phyloP scores from a whole-genome alignment of 2,113 vertebrate genomes.

The Phainopepla nitens region DNA sequence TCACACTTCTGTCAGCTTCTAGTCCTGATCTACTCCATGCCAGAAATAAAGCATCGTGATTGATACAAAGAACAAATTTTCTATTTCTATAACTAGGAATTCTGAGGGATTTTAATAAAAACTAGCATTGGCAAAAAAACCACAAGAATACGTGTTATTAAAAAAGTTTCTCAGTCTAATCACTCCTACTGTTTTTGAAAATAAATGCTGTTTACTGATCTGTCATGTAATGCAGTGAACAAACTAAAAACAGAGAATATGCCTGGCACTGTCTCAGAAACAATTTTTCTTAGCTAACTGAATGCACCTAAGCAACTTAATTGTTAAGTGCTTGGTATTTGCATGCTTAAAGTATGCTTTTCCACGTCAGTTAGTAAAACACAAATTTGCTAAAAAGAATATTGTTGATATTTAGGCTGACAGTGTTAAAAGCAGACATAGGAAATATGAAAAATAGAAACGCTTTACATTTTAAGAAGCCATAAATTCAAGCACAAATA shows the following conservation, averaged over 20 bases:
- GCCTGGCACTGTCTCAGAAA: neutral
- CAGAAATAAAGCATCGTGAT: fast-evolving
- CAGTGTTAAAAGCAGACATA: neutral
- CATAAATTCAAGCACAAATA: neutral
- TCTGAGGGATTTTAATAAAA: neutral
- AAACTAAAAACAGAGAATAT: neutral
- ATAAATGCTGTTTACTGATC: neutral
- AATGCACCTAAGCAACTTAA: neutral
- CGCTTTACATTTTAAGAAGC: neutral
- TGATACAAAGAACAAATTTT: neutral
- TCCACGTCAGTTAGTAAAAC: neutral
- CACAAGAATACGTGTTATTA: neutral
- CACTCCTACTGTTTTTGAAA: neutral
- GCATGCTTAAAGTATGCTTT: neutral
- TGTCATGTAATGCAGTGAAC: neutral
- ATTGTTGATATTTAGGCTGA: neutral
- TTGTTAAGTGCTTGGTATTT: neutral
- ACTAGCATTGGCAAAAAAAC: neutral
- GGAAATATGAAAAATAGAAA: neutral
- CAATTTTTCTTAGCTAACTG: neutral
- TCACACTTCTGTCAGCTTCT: neutral
- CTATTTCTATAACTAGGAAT: neutral
- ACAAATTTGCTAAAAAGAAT: neutral
- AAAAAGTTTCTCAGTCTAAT: neutral
- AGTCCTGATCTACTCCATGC: neutral